phyloP scores from a whole-genome alignment of 2,113 vertebrate species.

The Lutjanus erythropterus region DNA sequence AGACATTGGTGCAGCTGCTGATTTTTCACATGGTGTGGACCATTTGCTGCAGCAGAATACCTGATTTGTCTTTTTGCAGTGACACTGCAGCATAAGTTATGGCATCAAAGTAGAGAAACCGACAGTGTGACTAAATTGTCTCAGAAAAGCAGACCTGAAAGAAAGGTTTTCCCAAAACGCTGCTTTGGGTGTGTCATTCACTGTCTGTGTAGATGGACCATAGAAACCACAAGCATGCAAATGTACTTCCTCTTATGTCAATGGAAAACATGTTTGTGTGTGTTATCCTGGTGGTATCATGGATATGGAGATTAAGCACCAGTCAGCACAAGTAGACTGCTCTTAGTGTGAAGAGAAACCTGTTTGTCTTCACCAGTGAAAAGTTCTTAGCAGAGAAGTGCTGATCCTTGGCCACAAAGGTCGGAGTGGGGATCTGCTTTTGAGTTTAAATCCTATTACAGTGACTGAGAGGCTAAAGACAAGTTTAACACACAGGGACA shows the following conservation, averaged over 20 bases:
- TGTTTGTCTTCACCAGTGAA: not conserved
- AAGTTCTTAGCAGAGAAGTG: not conserved
- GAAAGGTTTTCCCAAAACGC: not conserved
- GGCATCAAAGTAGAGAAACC: constrained; percentile 9
- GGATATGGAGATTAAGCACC: not conserved
- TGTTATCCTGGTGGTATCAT: not conserved
- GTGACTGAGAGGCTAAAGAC: constrained; percentile 1
- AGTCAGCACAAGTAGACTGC: not conserved
- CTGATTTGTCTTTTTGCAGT: not conserved
- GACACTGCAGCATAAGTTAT: not conserved
- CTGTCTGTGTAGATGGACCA: not conserved
- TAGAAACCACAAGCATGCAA: constrained; percentile 26
- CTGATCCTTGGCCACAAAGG: constrained; percentile 23
- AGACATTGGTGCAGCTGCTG: not conserved
- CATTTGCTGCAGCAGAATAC: not conserved
- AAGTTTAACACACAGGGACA: constrained; percentile 6
- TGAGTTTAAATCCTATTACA: constrained; percentile 49
- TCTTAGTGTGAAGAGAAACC: not conserved
- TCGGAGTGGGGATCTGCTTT: not conserved
- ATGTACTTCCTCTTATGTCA: not conserved
- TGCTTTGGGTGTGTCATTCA: not conserved
- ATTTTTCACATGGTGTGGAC: not conserved
- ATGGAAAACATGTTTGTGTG: not conserved
- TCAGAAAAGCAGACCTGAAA: constrained; percentile 1
- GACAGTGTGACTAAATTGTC: not conserved